These are phyloP conservation scores for Magallana gigas DNA, from an alignment of 1,140 invertebrate genomes.

Conservation along the genomic window DNA sequence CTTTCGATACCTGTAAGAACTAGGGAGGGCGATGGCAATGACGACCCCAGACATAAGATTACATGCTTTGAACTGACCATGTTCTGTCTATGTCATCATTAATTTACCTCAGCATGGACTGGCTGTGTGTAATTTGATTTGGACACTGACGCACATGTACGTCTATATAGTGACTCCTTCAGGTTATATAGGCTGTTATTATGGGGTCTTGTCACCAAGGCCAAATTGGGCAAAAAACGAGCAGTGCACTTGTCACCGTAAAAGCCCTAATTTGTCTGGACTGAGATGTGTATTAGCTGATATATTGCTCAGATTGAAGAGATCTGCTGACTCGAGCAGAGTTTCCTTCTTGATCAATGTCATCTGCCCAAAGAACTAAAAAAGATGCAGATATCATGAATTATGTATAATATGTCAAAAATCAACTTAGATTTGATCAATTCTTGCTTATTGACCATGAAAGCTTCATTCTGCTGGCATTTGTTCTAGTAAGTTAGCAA, in stretches of 20 bases:
- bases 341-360: background rate
- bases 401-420: no score
- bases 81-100: background rate
- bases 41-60: background rate
- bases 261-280: background rate
- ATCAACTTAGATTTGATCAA: no score
- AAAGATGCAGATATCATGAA: no score
- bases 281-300: background rate
- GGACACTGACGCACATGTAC: conserved; percentile 13
- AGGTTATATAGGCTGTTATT: background rate
- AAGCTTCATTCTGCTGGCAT: no score
- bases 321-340: background rate
- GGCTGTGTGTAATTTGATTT: background rate
- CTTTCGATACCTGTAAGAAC: no score
- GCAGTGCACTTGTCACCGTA: background rate
- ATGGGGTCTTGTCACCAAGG: conserved; percentile 4
- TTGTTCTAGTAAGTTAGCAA: no score
- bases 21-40: background rate
- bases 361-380: background rate
- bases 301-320: background rate
- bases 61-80: background rate
- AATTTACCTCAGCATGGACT: background rate
- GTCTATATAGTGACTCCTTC: background rate
- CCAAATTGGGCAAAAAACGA: background rate
- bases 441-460: no score